Conservation (phyloP, 2,888 invertebrate species). For the Keiferia lycopersicella region DNA sequence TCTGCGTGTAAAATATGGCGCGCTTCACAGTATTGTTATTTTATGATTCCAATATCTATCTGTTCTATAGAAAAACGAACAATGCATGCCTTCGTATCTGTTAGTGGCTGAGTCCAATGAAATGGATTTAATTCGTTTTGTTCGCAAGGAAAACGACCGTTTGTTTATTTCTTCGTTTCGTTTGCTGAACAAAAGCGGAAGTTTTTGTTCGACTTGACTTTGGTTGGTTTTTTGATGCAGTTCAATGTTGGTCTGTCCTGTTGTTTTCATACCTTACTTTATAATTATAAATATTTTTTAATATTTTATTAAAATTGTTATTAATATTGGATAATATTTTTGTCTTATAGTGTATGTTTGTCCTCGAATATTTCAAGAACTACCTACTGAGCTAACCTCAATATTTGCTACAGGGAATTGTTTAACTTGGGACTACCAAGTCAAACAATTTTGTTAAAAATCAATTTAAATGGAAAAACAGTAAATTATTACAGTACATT, state of each 20-base stretch:
- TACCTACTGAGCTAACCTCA: too few relatives aligned
- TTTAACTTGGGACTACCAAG: too few relatives aligned
- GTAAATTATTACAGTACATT: too few relatives aligned
- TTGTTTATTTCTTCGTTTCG: slow-evolving; percentile 5
- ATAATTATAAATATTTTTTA: neutral
- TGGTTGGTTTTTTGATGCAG: neutral
- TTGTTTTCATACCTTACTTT: neutral
- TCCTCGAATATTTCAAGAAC: too few relatives aligned
- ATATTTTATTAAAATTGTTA: too few relatives aligned
- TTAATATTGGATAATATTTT: too few relatives aligned
- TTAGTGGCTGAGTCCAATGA: slow-evolving; percentile 12
- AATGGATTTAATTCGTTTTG: slow-evolving; percentile 6
- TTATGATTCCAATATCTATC: slow-evolving; percentile 3
- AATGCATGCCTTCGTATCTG: slow-evolving; percentile 13
- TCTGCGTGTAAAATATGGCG: neutral
- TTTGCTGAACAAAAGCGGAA: slow-evolving; percentile 5
- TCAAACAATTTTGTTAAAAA: too few relatives aligned
- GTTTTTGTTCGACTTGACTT: slow-evolving; percentile 3
- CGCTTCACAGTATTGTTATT: neutral
- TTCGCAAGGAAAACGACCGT: neutral
- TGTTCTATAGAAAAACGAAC: slow-evolving; percentile 8
- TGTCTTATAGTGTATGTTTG: neutral
- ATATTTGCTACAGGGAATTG: too few relatives aligned
- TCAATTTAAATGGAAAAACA: too few relatives aligned
- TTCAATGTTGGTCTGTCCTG: neutral